These are phyloP conservation scores for Scaptodrosophila lebanonensis DNA, from an alignment of 1,140 invertebrate species.

Conservation along the genomic window DNA sequence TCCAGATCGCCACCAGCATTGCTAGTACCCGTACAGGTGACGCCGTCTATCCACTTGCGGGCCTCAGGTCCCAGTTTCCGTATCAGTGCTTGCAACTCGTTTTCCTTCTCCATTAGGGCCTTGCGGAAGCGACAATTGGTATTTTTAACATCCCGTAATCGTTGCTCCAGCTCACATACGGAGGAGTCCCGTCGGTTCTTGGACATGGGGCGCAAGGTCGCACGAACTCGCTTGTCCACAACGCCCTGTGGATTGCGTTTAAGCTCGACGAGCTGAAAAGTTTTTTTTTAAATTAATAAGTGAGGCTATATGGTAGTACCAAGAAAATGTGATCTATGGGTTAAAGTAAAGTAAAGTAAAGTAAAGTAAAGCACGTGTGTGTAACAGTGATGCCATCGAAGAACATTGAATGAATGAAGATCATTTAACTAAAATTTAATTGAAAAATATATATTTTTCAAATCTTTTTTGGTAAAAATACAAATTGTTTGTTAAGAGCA, in stretches of 20 bases:
- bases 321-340: constrained; percentile 4
- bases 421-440: too few species aligned
- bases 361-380: too few species aligned
- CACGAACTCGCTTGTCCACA: constrained; percentile 87
- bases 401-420: too few species aligned
- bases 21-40: constrained; percentile 48
- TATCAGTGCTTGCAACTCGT: constrained; percentile 82
- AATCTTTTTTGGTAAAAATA: too few species aligned
- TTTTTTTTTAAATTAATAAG: too few species aligned
- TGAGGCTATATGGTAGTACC: too few species aligned
- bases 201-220: constrained; percentile 87
- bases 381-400: too few species aligned
- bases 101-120: constrained; percentile 87
- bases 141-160: constrained; percentile 86
- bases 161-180: constrained; percentile 85
- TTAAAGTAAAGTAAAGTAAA: neutral
- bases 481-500: too few species aligned
- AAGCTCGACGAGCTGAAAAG: constrained; percentile 90
- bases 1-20: constrained; percentile 53
- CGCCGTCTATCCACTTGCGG: constrained; percentile 74
- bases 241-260: constrained; percentile 91
- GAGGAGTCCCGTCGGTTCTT: constrained; percentile 84
- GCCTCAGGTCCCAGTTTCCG: constrained; percentile 74
- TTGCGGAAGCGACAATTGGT: constrained; percentile 88
- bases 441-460: too few species aligned